Conservation (phyloP, 2,888 invertebrate species). For the Amblyjoppa proteus region DNA sequence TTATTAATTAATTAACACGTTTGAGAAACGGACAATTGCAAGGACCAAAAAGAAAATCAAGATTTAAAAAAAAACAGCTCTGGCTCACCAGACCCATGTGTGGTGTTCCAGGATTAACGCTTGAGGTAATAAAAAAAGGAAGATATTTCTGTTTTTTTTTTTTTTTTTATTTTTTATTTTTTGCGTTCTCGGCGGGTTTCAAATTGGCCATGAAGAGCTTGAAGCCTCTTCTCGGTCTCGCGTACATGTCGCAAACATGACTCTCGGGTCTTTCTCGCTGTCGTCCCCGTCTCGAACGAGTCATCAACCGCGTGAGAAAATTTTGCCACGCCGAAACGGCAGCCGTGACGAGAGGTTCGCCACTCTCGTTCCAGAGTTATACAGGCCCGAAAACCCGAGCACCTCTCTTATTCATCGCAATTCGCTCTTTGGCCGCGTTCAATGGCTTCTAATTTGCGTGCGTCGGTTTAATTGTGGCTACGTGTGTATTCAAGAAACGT, state of each 20-base stretch:
- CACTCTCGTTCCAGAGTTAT: constrained; percentile 38
- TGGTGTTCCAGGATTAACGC: no score
- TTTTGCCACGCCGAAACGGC: constrained; percentile 11
- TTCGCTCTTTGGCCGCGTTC: constrained; percentile 68
- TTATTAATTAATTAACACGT: no score
- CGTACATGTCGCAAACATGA: background rate
- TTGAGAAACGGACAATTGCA: no score
- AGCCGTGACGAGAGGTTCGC: constrained; percentile 7
- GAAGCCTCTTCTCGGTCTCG: background rate
- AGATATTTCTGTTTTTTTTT: no score
- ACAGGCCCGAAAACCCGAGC: constrained; percentile 24
- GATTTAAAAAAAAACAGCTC: no score
- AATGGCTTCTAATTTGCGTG: constrained; percentile 77
- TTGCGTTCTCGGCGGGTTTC: background rate
- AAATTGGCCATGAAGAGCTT: background rate
- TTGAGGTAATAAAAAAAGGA: no score
- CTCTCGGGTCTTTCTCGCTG: background rate
- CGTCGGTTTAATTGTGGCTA: constrained; percentile 72
- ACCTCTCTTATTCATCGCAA: constrained; percentile 64
- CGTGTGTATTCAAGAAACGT: constrained; percentile 66
- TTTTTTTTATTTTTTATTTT: no score
- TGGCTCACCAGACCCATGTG: no score
- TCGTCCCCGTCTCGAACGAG: constrained; percentile 1
- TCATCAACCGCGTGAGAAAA: constrained; percentile 48
- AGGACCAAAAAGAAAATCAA: no score